Percentiles rank a stretch among this genome's conserved stretches.
Evolutionary conservation across 53 echinoderm and acorn worm genomes (phyloP).

Genomic region (Crossaster papposus): DNA sequence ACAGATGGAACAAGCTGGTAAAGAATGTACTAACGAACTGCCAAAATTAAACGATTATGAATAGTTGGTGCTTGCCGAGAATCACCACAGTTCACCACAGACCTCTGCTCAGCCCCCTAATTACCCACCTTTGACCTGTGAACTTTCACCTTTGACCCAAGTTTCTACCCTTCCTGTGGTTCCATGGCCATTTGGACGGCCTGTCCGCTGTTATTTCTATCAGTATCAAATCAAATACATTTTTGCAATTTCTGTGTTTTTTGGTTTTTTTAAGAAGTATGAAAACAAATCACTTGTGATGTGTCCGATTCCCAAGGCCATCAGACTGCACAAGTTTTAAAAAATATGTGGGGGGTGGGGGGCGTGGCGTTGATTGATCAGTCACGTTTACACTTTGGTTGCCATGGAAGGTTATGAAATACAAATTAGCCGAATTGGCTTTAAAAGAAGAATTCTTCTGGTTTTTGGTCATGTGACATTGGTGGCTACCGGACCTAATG

Average conservation of each 20-base stretch:
- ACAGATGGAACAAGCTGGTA: no score
- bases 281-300: neutral
- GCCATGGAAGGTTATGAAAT: no score
- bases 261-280: neutral
- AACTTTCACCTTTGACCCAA: conserved; percentile 37
- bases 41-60: neutral
- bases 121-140: conserved; percentile 24
- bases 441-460: no score
- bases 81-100: neutral
- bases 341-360: no score
- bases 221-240: conserved; percentile 2
- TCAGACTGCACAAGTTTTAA: neutral
- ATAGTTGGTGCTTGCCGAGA: neutral
- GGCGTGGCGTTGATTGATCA: no score
- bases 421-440: no score
- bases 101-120: neutral
- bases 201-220: conserved; percentile 24
- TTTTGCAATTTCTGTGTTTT: neutral
- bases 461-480: no score
- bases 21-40: no score
- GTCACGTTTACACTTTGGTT: no score
- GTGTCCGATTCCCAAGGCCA: neutral
- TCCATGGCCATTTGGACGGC: conserved; percentile 33
- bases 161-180: conserved; percentile 46
- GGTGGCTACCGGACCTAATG: no score